Base-by-base conservation (phyloP, 2,797 vertebrate species). In the Adelosebastes latens region DNA sequence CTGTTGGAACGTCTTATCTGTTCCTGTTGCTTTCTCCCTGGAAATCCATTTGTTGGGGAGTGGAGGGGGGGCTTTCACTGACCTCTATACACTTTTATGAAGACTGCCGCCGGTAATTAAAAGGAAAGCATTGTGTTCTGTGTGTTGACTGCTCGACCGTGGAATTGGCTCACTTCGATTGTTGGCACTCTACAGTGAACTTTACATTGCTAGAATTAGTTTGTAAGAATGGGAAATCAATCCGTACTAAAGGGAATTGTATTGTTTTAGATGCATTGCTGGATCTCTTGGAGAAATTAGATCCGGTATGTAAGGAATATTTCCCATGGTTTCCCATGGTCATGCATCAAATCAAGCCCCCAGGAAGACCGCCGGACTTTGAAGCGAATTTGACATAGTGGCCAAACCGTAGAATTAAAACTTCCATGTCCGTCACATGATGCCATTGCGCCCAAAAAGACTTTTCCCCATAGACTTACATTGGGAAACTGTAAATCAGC, bases 1-100 rank as follows among this genome's bases (percentile, higher is more conserved):
- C 61, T 64, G 61, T 31, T 77, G 68, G 31, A 81, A 72, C 72
- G 70, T 88, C 75, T 92, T 94, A 88, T 89, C 84, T 91, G 75
- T 83, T 87, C 73, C 75, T 82, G 82, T 83, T 88, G 72, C 83
- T 77, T 78, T 83, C 74, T 90, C 60, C 80, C 42, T 79, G 25
- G 71, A 87, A 89, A 90, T 90, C 80, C 71, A 87, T 84, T 88
- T 79, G 68, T 83, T 62, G 49, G 56, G 73, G 68, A 58, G 62
- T n/a, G 66, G 61, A 71, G 22, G 56, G 62, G 59, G 59, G 68
- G 62, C 53, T 84, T 82, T 86, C 49, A 64, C 71, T 87, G 73
- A 86, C 81, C 80, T 84, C 29, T 25, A 60, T 64, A 63, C 52
- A 56, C 34, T 5, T 67, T 71, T 52, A 42, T 70, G 32, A 78